A percentile compares a stretch with the other conserved stretches of the same genome.
Conservation (phyloP, 2,113 vertebrate genomes). For the Pongo abelii region DNA sequence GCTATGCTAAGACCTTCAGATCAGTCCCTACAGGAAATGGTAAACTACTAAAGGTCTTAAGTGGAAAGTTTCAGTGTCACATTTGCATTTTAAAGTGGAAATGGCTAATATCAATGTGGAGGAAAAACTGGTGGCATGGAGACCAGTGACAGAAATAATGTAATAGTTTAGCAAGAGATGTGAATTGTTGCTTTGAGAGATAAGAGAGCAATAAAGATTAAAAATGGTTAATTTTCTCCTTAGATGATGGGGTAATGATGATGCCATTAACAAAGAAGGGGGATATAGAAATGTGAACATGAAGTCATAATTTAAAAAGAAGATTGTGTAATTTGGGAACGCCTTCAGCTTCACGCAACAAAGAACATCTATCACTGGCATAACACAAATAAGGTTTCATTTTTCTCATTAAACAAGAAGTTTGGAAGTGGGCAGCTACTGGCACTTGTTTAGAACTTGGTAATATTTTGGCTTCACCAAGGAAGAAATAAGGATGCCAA, state of each 20-base stretch:
- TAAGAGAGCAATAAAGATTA: neutral
- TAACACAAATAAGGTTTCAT: neutral
- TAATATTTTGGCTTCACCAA: neutral
- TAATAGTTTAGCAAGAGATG: neutral
- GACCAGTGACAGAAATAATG: neutral
- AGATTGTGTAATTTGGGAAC: neutral
- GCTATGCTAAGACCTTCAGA: neutral
- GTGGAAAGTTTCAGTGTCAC: neutral
- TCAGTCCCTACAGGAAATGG: neutral
- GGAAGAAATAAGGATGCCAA: neutral
- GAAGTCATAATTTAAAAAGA: neutral
- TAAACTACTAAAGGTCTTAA: neutral
- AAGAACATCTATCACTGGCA: neutral
- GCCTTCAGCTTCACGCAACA: neutral
- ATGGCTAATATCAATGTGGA: neutral
- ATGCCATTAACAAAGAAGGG: neutral
- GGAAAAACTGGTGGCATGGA: neutral
- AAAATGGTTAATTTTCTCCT: neutral
- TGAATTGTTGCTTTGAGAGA: neutral
- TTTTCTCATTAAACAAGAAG: neutral
- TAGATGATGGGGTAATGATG: neutral
- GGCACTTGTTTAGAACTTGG: neutral
- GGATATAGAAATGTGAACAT: neutral
- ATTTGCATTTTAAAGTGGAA: conserved; percentile 24
- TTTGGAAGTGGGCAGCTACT: neutral